Conservation (phyloP, 2,113 vertebrate species). For the Psittacula cyanocephala region DNA sequence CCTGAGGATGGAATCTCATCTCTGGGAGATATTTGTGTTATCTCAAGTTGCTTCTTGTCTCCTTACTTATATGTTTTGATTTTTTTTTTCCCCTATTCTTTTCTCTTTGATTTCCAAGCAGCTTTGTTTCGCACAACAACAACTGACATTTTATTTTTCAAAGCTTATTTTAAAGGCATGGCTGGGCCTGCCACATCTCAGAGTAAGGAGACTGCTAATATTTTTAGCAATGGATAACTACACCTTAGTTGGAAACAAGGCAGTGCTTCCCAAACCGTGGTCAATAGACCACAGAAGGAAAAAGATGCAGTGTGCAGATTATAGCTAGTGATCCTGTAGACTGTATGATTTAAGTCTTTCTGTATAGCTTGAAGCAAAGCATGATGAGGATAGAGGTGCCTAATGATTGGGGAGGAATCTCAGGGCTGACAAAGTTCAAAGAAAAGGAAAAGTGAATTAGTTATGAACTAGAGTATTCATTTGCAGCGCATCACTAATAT, state of each 20-base stretch:
- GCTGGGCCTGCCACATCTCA: background rate
- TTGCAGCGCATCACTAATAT: background rate
- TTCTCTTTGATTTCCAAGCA: constrained; percentile 12
- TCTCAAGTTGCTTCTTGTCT: constrained; percentile 63
- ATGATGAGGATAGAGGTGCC: background rate
- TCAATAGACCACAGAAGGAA: background rate
- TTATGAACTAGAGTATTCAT: background rate
- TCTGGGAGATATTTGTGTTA: constrained; percentile 40
- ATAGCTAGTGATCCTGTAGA: background rate
- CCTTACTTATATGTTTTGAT: constrained; percentile 28
- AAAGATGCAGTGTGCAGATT: background rate
- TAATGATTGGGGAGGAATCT: background rate
- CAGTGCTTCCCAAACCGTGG: background rate
- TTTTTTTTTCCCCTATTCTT: background rate
- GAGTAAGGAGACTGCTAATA: background rate
- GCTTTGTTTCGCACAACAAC: background rate
- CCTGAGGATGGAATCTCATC: constrained; percentile 22
- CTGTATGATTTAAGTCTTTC: background rate
- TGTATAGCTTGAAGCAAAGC: background rate
- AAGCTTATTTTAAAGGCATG: background rate
- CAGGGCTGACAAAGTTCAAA: background rate
- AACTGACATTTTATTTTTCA: constrained; percentile 36
- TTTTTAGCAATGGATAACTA: background rate
- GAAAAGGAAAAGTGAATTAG: background rate
- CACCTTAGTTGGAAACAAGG: background rate